These are phyloP conservation scores for Leptodactylus fallax DNA, from an alignment of 2,797 vertebrate genomes.

Conservation along the genomic window DNA sequence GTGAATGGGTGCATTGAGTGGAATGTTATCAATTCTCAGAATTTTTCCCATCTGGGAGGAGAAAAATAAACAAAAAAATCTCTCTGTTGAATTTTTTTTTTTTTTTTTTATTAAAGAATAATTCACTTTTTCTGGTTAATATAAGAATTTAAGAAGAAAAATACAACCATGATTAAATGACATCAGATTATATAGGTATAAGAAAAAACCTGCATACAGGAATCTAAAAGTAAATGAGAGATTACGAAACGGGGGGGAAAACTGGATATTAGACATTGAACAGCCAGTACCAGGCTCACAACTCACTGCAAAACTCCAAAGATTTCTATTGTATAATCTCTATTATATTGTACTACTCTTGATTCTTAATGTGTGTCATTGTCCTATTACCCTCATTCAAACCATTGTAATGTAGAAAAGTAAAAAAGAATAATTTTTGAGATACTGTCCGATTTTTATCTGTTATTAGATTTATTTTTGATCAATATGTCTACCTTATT, in stretches of 20 bases:
- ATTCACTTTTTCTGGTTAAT: not conserved
- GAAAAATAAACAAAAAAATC: not conserved
- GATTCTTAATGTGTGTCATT: too few species aligned
- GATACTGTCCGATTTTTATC: too few species aligned
- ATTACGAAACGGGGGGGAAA: not conserved
- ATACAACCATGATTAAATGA: not conserved
- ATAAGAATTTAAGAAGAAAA: not conserved
- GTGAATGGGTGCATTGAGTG: not conserved
- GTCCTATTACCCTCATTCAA: too few species aligned
- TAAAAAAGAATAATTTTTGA: too few species aligned
- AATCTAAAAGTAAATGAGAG: not conserved
- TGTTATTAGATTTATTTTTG: too few species aligned
- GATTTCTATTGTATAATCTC: too few species aligned
- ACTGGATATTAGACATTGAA: not conserved
- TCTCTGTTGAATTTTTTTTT: not conserved
- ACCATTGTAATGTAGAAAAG: too few species aligned
- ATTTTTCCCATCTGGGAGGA: conserved; percentile 15
- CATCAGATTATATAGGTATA: not conserved
- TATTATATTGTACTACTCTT: too few species aligned
- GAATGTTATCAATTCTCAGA: conserved; percentile 11
- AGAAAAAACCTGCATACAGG: not conserved
- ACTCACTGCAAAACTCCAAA: too few species aligned
- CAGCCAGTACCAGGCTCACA: not conserved
- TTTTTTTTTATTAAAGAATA: not conserved
- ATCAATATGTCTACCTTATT: too few species aligned